These are phyloP conservation scores for Branchinecta lynchi DNA, from an alignment of 1,140 invertebrate genomes.

Conservation along the genomic window DNA sequence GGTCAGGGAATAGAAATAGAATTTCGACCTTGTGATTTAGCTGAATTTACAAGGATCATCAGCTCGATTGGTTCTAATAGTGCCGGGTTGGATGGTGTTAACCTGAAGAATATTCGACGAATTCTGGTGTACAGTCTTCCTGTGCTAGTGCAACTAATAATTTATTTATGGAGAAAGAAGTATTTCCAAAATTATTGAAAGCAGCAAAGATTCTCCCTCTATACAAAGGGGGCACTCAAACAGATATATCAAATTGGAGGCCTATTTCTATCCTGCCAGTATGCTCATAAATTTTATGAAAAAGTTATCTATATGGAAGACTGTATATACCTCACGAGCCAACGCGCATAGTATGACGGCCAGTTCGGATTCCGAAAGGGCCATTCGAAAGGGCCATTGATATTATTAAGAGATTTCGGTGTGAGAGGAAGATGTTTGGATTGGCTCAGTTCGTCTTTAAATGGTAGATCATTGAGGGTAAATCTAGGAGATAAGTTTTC, in stretches of 20 bases:
- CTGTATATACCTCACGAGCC: not conserved
- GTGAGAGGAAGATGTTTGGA: conserved; percentile 9
- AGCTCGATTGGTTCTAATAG: conserved; percentile 5
- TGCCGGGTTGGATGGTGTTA: not conserved
- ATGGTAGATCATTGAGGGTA: conserved; percentile 5
- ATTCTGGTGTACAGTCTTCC: not conserved
- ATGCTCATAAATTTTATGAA: not conserved
- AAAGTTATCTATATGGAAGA: conserved; percentile 1
- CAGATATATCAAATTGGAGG: too few species aligned
- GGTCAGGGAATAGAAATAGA: too few species aligned
- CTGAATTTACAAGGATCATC: not conserved
- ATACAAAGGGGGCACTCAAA: too few species aligned
- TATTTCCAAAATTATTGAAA: too few species aligned
- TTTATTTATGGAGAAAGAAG: too few species aligned
- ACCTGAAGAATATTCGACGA: not conserved
- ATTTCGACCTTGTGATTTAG: not conserved
- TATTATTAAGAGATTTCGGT: not conserved
- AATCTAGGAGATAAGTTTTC: conserved; percentile 1
- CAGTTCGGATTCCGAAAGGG: conserved; percentile 8
- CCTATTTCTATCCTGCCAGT: conserved; percentile 1
- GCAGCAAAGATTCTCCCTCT: too few species aligned
- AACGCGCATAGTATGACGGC: not conserved
- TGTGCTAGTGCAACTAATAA: too few species aligned
- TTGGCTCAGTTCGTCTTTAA: conserved; percentile 6
- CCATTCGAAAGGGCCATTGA: not conserved